These are phyloP conservation scores for Passer montanus DNA, from an alignment of 2,113 vertebrate genomes.

Conservation along the genomic window DNA sequence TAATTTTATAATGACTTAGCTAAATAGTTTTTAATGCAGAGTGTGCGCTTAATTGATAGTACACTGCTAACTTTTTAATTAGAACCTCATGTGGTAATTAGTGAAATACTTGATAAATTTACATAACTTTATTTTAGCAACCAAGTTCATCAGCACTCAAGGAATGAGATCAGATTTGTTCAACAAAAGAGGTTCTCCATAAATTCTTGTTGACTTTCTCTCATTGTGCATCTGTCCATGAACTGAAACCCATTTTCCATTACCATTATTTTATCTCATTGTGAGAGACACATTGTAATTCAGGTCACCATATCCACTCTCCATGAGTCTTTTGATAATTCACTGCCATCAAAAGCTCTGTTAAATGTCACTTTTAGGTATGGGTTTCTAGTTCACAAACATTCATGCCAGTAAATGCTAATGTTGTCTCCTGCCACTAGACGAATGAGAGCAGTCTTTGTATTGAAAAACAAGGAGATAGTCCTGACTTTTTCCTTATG, in stretches of 20 bases:
- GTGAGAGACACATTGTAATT: background rate
- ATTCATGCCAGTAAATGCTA: background rate
- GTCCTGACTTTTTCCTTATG: background rate
- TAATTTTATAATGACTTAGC: slow-evolving; percentile 29
- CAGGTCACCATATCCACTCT: background rate
- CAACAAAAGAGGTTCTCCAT: background rate
- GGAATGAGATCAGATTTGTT: background rate
- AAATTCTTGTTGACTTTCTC: background rate
- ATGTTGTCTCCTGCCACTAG: background rate
- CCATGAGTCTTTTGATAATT: background rate
- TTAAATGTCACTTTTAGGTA: background rate
- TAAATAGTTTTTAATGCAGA: slow-evolving; percentile 38
- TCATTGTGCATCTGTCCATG: background rate
- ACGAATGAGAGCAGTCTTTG: background rate
- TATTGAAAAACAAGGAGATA: background rate
- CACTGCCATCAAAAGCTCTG: background rate
- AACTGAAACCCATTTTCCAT: background rate
- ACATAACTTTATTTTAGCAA: background rate
- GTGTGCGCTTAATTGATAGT: background rate
- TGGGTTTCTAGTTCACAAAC: background rate
- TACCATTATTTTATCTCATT: background rate
- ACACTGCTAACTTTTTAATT: slow-evolving; percentile 28
- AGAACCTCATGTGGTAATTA: slow-evolving; percentile 8
- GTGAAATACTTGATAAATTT: slow-evolving; percentile 20
- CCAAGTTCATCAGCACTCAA: background rate